Conservation (phyloP, 2,113 vertebrate species). For the Morone saxatilis region DNA sequence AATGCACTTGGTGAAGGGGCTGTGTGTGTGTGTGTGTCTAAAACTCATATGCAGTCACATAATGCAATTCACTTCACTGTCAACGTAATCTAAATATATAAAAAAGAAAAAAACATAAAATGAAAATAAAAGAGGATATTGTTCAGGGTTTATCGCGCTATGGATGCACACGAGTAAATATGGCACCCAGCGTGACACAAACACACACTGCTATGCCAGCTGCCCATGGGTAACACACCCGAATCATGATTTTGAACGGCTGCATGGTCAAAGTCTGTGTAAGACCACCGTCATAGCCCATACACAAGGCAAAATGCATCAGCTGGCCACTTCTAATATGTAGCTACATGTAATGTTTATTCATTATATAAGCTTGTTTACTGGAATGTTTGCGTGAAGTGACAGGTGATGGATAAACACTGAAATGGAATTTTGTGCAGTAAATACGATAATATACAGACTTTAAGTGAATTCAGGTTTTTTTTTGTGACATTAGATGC, state of each 20-base stretch:
- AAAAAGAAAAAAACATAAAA: background rate
- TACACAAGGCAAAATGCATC: background rate
- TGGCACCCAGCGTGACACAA: constrained; percentile 66
- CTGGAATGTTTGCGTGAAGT: background rate
- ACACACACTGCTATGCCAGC: constrained; percentile 73
- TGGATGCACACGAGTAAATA: constrained; percentile 59
- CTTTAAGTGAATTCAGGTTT: background rate
- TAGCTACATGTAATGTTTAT: background rate
- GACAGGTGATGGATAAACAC: background rate
- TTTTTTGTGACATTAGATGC: background rate
- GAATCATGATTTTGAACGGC: constrained; percentile 2
- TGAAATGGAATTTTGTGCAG: background rate
- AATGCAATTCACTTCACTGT: background rate
- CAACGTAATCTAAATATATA: background rate
- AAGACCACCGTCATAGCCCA: background rate
- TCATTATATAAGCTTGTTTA: background rate
- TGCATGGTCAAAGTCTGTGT: background rate
- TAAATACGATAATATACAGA: background rate
- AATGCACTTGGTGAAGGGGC: background rate
- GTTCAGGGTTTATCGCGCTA: constrained; percentile 10
- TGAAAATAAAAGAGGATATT: constrained; percentile 4
- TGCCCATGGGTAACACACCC: constrained; percentile 50
- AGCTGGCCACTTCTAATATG: background rate
- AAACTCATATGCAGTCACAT: background rate
- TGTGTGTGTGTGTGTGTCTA: background rate